Base-by-base conservation (phyloP, 1,140 invertebrate species). In the Heliconius hermathena region DNA sequence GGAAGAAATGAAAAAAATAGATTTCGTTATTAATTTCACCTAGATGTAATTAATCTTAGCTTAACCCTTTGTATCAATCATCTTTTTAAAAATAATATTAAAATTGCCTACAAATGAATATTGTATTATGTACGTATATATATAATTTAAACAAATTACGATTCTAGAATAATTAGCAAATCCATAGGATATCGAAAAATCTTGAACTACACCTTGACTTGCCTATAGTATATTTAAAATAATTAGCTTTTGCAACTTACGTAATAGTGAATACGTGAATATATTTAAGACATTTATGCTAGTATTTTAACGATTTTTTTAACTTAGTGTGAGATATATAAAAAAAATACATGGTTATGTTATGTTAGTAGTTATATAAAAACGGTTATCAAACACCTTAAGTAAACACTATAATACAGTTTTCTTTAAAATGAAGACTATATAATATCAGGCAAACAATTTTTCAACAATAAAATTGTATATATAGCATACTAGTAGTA, bases 131-230 rank as follows among this genome's bases (percentile, higher is more conserved):
- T 52, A 52, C 18, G 49, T 57, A 9, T 57, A 57, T 3, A n/a
- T 57, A 22, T 60, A 26, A 8, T 60, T 22, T 60, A 13, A 60
- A n/a, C 18, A 8, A 54, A n/a, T 9, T 22, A 57, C n/a, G 2
- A 9, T 60, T 11, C 9, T 60, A 60, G 9, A 60, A 60, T 22
- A 60, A 60, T 9, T 60, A 60, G 4, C 20, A 60, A 60, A 26
- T 13, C 26, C 60, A 29, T 29, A 11, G 22, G 22, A 66, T 29
- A 22, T 29, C 26, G 26, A 29, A 11, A 66, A 29, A 66, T 26
- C 60, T 66, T 66, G 60, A 66, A 66, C 60, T 66, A 66, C 13
- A 29, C 26, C 60, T 66, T 66, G 60, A 66, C 60, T 66, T 66
- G 26, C 9, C 13, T 52, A 52, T 29, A 13, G 4, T n/a, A 66